phyloP scores from a whole-genome alignment of 2,888 invertebrate species.

The Oconnorella tubifera region DNA sequence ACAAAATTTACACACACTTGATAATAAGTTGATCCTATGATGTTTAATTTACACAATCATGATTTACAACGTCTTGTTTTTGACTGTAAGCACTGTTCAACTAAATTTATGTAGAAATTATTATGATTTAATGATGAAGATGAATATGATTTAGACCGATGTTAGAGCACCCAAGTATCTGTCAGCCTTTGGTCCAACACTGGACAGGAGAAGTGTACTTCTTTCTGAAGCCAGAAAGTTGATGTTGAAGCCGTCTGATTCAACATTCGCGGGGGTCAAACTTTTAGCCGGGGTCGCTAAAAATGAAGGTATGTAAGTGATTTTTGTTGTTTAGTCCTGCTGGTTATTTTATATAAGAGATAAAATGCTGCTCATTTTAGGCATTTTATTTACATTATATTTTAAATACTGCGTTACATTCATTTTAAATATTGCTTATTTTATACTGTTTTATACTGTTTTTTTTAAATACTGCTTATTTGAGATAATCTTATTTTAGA shows the following conservation, averaged over 20 bases:
- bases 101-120: no score
- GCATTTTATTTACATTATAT: no score
- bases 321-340: not conserved
- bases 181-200: conserved; percentile 48
- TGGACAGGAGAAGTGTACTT: conserved; percentile 35
- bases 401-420: not conserved
- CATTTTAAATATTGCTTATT: conserved; percentile 1
- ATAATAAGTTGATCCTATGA: no score
- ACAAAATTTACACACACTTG: no score
- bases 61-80: no score
- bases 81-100: no score
- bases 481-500: no score
- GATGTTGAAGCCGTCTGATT: conserved; percentile 16
- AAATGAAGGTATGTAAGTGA: conserved; percentile 24
- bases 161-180: conserved; percentile 45
- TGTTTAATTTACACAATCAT: no score
- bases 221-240: conserved; percentile 22
- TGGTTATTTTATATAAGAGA: not conserved
- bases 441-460: no score
- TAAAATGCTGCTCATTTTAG: not conserved
- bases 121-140: no score
- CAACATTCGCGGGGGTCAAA: conserved; percentile 8
- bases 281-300: conserved; percentile 13
- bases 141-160: no score
- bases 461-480: no score